These are phyloP conservation scores for Sialis lutaria DNA, from an alignment of 2,888 invertebrate species.

Conservation along the genomic window DNA sequence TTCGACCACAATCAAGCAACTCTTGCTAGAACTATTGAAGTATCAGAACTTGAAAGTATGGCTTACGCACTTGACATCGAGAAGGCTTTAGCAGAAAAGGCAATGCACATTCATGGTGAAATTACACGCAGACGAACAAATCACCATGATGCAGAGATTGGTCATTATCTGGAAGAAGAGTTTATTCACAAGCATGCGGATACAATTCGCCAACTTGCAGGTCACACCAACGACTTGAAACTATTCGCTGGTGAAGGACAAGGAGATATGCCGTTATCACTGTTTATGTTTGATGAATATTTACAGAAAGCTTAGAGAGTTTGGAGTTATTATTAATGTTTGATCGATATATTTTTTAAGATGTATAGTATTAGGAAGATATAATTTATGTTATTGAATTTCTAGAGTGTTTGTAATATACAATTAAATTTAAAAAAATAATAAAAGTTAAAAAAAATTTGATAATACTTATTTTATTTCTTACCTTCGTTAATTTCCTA, in stretches of 20 bases:
- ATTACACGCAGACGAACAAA: slow-evolving; percentile 28
- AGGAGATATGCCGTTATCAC: slow-evolving; percentile 41
- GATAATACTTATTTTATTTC: no score
- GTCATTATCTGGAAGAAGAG: slow-evolving; percentile 60
- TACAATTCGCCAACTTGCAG: slow-evolving; percentile 49
- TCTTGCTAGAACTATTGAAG: slow-evolving; percentile 21
- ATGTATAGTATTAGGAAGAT: not conserved
- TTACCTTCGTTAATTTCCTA: no score
- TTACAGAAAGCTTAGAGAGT: slow-evolving; percentile 18
- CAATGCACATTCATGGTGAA: slow-evolving; percentile 46
- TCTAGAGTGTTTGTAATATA: not conserved
- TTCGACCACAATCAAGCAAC: slow-evolving; percentile 24
- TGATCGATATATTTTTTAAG: not conserved
- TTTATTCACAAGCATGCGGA: slow-evolving; percentile 53
- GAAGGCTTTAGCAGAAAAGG: slow-evolving; percentile 50
- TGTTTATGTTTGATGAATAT: slow-evolving; percentile 62
- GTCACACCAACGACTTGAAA: slow-evolving; percentile 55
- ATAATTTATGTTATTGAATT: not conserved
- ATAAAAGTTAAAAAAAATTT: no score
- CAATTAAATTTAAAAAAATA: no score
- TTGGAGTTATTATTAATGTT: not conserved
- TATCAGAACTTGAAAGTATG: slow-evolving; percentile 51
- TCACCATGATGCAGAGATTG: slow-evolving; percentile 50
- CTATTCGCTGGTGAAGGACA: slow-evolving; percentile 35
- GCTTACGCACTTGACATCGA: slow-evolving; percentile 59